phyloP scores from a whole-genome alignment of 2,113 vertebrate genomes.

The Leptosomus discolor region DNA sequence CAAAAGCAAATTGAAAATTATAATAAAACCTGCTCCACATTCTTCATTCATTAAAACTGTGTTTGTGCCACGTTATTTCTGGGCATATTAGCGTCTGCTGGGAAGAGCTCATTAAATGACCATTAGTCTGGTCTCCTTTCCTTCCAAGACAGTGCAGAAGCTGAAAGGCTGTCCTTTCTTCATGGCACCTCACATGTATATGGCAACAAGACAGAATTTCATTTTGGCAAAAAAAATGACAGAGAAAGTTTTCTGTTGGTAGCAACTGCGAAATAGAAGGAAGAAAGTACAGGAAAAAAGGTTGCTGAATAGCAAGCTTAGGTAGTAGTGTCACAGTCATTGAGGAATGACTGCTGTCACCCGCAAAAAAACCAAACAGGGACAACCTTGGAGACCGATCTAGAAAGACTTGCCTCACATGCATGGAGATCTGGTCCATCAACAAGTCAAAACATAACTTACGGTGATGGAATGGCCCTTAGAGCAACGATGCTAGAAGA shows the following conservation, averaged over 20 bases:
- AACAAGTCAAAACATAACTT: background rate
- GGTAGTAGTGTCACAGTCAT: background rate
- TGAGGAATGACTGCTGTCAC: background rate
- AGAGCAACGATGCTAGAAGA: background rate
- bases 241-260: background rate
- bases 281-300: background rate
- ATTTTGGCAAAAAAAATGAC: background rate
- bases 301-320: background rate
- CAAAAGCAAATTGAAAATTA: conserved; percentile 41
- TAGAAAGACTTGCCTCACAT: background rate
- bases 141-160: conserved; percentile 9
- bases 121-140: background rate
- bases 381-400: background rate
- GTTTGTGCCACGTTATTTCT: conserved; percentile 30
- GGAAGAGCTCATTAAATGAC: conserved; percentile 38
- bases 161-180: background rate
- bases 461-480: background rate
- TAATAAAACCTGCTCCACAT: conserved; percentile 38
- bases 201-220: background rate
- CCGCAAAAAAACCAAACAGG: background rate
- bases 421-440: background rate
- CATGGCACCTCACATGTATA: background rate
- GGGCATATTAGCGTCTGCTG: background rate
- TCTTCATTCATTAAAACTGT: conserved; percentile 25
- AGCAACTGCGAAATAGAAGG: background rate